Evolutionary conservation across 1,140 invertebrate genomes (phyloP).

Genomic region (Macrobrachium nipponense): DNA sequence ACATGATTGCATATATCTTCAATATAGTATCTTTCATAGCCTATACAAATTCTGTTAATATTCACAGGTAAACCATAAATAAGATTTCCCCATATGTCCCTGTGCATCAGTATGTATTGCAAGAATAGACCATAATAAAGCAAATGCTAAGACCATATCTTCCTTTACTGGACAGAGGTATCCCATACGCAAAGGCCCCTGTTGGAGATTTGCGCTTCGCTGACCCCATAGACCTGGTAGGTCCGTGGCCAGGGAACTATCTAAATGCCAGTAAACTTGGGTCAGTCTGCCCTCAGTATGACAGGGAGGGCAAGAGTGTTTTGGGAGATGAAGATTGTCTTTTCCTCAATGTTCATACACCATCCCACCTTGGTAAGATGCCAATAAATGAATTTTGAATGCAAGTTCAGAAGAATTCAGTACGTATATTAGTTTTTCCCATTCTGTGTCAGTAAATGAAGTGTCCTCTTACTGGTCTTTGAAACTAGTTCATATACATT

Average conservation of each 20-base stretch:
- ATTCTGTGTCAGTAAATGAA: background rate
- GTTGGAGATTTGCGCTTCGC: constrained; percentile 86
- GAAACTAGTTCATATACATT: too few species aligned
- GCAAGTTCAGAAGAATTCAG: background rate
- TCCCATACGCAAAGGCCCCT: constrained; percentile 94
- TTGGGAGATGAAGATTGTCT: constrained; percentile 93
- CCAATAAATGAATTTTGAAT: too few species aligned
- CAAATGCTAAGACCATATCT: too few species aligned
- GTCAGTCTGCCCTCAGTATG: constrained; percentile 54
- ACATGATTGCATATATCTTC: too few species aligned
- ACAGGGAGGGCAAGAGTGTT: constrained; percentile 70
- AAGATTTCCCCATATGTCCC: too few species aligned
- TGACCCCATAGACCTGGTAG: constrained; percentile 83
- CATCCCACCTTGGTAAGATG: constrained; percentile 70
- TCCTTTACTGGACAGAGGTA: constrained; percentile 71
- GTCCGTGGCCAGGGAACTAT: constrained; percentile 79
- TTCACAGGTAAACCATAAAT: too few species aligned
- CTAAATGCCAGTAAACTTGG: constrained; percentile 37
- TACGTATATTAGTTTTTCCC: background rate
- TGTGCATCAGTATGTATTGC: too few species aligned
- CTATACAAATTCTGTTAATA: too few species aligned
- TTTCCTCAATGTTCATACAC: constrained; percentile 89
- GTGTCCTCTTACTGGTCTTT: too few species aligned
- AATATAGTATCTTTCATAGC: too few species aligned
- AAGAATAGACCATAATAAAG: too few species aligned